Conservation (phyloP, 2,888 invertebrate genomes). For the Ariolimax columbianus region DNA sequence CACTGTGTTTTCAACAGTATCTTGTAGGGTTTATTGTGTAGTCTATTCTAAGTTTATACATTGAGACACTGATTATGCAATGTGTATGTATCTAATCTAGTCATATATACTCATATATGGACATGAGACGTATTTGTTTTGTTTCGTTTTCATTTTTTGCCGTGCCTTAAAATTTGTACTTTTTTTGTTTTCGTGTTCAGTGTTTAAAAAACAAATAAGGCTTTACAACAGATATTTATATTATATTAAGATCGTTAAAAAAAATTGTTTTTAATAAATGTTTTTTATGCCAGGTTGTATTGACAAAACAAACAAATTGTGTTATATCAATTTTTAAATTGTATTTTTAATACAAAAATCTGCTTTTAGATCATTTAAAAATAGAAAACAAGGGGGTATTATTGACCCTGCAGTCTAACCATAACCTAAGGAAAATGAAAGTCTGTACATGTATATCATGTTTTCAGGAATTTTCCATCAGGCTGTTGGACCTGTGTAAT, state of each 20-base stretch:
- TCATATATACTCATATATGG: constrained; percentile 54
- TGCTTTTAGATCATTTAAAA: constrained; percentile 53
- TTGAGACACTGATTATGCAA: constrained; percentile 51
- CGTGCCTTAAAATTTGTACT: constrained; percentile 74
- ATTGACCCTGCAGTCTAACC: constrained; percentile 24
- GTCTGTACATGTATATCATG: not conserved
- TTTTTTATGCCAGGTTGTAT: constrained; percentile 38
- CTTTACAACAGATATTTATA: constrained; percentile 72
- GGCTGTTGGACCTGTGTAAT: not conserved
- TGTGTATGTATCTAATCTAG: constrained; percentile 51
- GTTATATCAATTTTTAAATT: constrained; percentile 50
- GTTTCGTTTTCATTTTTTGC: constrained; percentile 64
- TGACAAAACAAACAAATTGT: constrained; percentile 21
- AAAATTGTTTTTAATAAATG: constrained; percentile 58
- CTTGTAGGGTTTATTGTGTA: constrained; percentile 51
- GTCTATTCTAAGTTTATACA: constrained; percentile 47
- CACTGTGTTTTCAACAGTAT: constrained; percentile 34
- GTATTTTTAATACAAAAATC: constrained; percentile 46
- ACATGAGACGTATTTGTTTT: constrained; percentile 50
- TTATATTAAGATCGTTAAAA: constrained; percentile 67
- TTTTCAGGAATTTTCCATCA: not conserved
- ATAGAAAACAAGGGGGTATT: constrained; percentile 30
- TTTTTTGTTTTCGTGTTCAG: constrained; percentile 65
- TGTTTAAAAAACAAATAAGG: constrained; percentile 66
- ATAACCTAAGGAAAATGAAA: not conserved